Base-by-base conservation (phyloP, 2,113 vertebrate genomes). In the Cairina moschata region DNA sequence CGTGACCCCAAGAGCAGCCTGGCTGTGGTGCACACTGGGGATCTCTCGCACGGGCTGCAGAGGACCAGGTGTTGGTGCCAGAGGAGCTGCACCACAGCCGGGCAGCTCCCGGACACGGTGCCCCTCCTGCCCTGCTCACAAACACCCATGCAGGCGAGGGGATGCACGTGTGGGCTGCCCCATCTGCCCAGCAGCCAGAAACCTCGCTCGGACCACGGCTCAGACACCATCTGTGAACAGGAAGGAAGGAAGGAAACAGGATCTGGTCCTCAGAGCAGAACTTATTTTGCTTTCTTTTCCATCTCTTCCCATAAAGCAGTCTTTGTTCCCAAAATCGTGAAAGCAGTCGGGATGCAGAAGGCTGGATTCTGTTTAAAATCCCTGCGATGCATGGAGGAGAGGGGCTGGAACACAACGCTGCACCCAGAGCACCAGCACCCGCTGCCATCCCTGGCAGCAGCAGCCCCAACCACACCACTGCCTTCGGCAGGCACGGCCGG, bases 101-200 rank as follows among this genome's bases (percentile, higher is more conserved):
- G 25, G 38, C 58, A 88, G 59, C 54, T 74, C 29, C 36, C 59
- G 67, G 73, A 42, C 29, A 59, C 1, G 2, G 10, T 52, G 59
- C 26, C 63, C 73, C 68, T 86, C 55, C 29, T 62, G 59, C 18
- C 59, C 59, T 1, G 8, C 36, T 44, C 72, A 54, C 76, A 22
- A 83, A 36, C 31, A 46, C n/a, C 17, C 0, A 0, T 16, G 59
- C 32, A 76, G 42, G 50, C 0, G 0, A 55, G 40, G 68, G 31
- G 9, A 32, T 83, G 26, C 52, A 50, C 0, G 1, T 12, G 20
- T 16, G 25, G 25, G 13, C 50, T 86, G n/a, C 15, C 8, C 11
- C 71, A 59, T 77, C 0, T 44, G 40, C 36, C 40, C 0, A 0
- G 78, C 52, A 48, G 26, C 38, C 52, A 79, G 56, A 85, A 83